Evolutionary conservation across 2,888 invertebrate species (phyloP).

Genomic region (Cloeon dipterum): DNA sequence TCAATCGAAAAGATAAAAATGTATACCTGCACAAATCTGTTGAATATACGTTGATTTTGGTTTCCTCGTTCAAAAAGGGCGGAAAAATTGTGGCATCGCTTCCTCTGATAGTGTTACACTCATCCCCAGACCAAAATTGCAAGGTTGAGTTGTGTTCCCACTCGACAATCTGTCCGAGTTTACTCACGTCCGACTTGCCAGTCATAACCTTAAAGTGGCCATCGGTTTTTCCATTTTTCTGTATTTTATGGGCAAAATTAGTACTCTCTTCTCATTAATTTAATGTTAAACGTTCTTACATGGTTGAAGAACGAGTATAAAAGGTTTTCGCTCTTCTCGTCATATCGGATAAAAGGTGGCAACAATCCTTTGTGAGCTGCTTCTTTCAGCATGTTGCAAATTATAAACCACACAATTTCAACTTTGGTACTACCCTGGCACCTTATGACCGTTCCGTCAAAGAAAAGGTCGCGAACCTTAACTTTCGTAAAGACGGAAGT

Average conservation of each 20-base stretch:
- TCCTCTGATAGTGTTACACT: constrained; percentile 53
- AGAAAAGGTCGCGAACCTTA: constrained; percentile 46
- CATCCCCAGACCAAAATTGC: constrained; percentile 37
- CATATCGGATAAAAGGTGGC: too few species aligned
- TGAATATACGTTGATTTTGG: constrained; percentile 44
- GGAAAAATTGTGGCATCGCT: constrained; percentile 78
- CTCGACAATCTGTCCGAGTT: constrained; percentile 25
- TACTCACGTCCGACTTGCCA: constrained; percentile 31
- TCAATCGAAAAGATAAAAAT: background rate
- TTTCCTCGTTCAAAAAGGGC: constrained; percentile 40
- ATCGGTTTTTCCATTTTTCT: constrained; percentile 53
- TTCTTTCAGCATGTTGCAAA: too few species aligned
- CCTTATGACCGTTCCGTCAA: constrained; percentile 45
- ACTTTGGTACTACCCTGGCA: constrained; percentile 47
- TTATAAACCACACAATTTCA: too few species aligned
- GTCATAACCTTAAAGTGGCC: constrained; percentile 45
- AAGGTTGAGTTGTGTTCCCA: constrained; percentile 38
- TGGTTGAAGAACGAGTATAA: constrained; percentile 47
- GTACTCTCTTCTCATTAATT: too few species aligned
- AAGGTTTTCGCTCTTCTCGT: too few species aligned
- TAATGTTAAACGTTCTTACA: constrained; percentile 24
- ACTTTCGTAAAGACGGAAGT: constrained; percentile 33
- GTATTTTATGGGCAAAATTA: constrained; percentile 8
- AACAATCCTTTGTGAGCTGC: too few species aligned
- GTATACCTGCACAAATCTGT: constrained; percentile 50